Percentiles rank a stretch among this genome's conserved stretches.
phyloP scores from a whole-genome alignment of 2,888 invertebrate genomes.

The Pasiphila rectangulata region DNA sequence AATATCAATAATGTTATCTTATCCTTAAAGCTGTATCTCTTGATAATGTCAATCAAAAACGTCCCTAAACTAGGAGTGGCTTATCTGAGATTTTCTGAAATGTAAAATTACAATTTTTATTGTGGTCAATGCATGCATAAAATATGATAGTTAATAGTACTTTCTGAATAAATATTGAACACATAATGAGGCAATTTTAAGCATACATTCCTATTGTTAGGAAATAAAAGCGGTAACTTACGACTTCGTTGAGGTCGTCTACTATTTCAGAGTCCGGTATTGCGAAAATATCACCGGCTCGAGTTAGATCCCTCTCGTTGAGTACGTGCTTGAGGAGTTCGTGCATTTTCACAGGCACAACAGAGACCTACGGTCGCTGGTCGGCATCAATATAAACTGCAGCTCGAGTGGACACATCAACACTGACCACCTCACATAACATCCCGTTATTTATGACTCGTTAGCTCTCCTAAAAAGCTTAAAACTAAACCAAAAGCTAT shows the following conservation, averaged over 20 bases:
- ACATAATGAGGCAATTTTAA: not conserved
- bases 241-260: constrained; percentile 90
- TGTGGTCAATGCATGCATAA: too few relatives aligned
- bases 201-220: too few relatives aligned
- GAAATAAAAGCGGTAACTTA: constrained; percentile 63
- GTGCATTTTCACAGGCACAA: constrained; percentile 84
- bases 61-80: constrained; percentile 20
- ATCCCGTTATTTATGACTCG: constrained; percentile 25
- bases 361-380: constrained; percentile 4
- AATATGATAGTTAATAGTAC: not conserved
- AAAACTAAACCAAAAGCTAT: not conserved
- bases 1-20: constrained; percentile 12
- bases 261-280: constrained; percentile 93
- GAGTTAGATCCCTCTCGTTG: constrained; percentile 92
- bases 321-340: constrained; percentile 94
- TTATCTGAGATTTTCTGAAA: constrained; percentile 2
- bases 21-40: constrained; percentile 19
- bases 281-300: constrained; percentile 95
- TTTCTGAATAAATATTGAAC: not conserved
- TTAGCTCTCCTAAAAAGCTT: constrained; percentile 13
- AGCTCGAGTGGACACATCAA: constrained; percentile 46
- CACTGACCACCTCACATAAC: constrained; percentile 35
- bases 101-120: constrained; percentile 16
- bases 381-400: constrained; percentile 35
- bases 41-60: constrained; percentile 21